A percentile compares a stretch with the other conserved stretches of the same genome.
phyloP scores from a whole-genome alignment of 2,888 invertebrate genomes.

The Acronicta leporina region DNA sequence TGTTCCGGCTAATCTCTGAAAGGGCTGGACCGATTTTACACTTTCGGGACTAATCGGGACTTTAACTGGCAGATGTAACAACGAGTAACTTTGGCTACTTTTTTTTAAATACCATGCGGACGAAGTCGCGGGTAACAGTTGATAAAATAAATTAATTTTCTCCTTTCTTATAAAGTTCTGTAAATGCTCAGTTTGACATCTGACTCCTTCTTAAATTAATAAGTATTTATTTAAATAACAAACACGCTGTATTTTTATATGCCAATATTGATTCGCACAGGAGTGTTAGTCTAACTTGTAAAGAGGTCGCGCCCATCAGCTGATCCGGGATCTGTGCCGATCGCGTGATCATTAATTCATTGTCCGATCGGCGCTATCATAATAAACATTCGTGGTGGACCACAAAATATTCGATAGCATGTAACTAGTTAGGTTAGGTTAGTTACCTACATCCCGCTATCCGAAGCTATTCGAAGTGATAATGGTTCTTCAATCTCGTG shows the following conservation, averaged over 20 bases:
- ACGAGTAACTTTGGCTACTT: too few relatives aligned
- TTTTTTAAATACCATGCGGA: too few relatives aligned
- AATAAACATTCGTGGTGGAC: slow-evolving; percentile 26
- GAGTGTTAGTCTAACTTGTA: slow-evolving; percentile 44
- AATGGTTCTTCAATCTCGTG: neutral
- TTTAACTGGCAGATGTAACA: too few relatives aligned
- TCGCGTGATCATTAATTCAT: slow-evolving; percentile 47
- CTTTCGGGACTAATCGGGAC: too few relatives aligned
- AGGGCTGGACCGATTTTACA: too few relatives aligned
- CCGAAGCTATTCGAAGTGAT: neutral
- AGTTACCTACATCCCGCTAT: neutral
- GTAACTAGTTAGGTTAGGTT: neutral
- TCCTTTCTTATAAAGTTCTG: too few relatives aligned
- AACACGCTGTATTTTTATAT: neutral
- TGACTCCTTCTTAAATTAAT: too few relatives aligned
- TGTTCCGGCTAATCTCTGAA: too few relatives aligned
- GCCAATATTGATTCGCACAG: slow-evolving; percentile 36
- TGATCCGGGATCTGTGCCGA: slow-evolving; percentile 40
- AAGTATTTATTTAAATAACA: neutral
- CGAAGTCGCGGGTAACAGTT: too few relatives aligned
- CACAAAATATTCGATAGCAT: slow-evolving; percentile 19
- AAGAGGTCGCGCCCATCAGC: slow-evolving; percentile 48
- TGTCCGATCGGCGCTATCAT: slow-evolving; percentile 35
- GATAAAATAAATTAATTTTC: too few relatives aligned
- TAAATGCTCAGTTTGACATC: too few relatives aligned